Percentiles rank a stretch among this genome's conserved stretches.
Conservation (phyloP, 2,113 vertebrate species). For the Cavia aperea region DNA sequence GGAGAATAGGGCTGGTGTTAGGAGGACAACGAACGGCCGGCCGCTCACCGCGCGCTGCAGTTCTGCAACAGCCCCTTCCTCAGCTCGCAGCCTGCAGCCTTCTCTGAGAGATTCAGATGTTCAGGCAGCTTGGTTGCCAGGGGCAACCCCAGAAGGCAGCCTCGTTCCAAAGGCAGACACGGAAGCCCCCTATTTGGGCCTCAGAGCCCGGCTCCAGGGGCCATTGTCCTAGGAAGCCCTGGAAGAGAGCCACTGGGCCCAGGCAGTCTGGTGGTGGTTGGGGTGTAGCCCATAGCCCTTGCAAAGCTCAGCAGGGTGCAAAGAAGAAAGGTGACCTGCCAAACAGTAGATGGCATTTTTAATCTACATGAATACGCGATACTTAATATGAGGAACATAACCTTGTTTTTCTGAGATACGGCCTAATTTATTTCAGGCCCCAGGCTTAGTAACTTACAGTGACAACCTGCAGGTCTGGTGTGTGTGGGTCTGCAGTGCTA, state of each 20-base stretch:
- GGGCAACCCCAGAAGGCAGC: conserved; percentile 61
- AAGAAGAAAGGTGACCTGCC: conserved; percentile 23
- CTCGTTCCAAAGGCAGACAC: conserved; percentile 43
- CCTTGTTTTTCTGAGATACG: conserved; percentile 55
- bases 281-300: background rate
- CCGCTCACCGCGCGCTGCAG: background rate
- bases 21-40: background rate
- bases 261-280: background rate
- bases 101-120: conserved; percentile 13
- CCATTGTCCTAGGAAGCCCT: background rate
- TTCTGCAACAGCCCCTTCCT: background rate
- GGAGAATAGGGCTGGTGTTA: background rate
- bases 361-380: conserved; percentile 15
- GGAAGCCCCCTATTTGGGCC: conserved; percentile 19
- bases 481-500: conserved; percentile 22
- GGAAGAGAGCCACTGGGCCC: background rate
- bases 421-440: conserved; percentile 65
- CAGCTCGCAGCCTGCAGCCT: background rate
- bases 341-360: conserved; percentile 42
- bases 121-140: conserved; percentile 59
- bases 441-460: conserved; percentile 47
- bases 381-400: conserved; percentile 45
- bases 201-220: background rate
- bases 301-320: background rate
- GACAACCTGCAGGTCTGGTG: conserved; percentile 42